phyloP scores from a whole-genome alignment of 2,113 vertebrate species.

The Tetraodon nigroviridis region DNA sequence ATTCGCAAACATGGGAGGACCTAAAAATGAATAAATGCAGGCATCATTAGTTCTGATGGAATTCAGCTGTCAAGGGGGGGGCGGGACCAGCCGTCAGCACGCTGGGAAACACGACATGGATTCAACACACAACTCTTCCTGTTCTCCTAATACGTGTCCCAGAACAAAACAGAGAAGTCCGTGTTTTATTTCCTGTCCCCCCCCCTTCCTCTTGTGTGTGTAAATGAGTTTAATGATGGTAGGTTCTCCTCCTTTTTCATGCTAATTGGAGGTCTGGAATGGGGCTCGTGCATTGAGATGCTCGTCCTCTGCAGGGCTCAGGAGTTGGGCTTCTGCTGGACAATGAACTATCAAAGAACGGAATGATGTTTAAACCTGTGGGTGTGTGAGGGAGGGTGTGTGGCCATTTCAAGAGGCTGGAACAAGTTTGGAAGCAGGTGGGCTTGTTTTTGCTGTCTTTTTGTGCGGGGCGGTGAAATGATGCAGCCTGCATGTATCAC shows the following conservation, averaged over 20 bases:
- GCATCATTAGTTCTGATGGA: conserved; percentile 50
- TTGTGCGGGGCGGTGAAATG: too few relatives aligned
- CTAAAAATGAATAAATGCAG: conserved; percentile 9
- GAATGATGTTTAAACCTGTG: conserved; percentile 28
- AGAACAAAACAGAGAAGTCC: conserved; percentile 14
- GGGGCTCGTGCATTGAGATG: conserved; percentile 42
- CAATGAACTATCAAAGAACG: conserved; percentile 53
- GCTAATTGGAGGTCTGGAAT: conserved; percentile 70
- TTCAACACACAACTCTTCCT: background rate
- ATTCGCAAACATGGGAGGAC: background rate
- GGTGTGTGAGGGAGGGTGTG: conserved; percentile 5
- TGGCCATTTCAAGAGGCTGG: conserved; percentile 33
- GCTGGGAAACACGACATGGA: conserved; percentile 56
- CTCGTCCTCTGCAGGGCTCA: conserved; percentile 25
- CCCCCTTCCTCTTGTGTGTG: conserved; percentile 45
- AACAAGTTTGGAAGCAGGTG: conserved; percentile 63
- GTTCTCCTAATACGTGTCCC: background rate
- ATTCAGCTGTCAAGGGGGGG: conserved; percentile 50
- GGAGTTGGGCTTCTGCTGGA: conserved; percentile 45
- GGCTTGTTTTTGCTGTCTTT: conserved; percentile 19
- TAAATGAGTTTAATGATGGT: conserved; percentile 61
- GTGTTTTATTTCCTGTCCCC: conserved; percentile 51
- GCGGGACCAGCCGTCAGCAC: conserved; percentile 23
- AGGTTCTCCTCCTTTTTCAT: conserved; percentile 75
- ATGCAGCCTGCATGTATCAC: background rate